These are phyloP conservation scores for Corvus cornix DNA, from an alignment of 2,113 vertebrate species.

Conservation along the genomic window DNA sequence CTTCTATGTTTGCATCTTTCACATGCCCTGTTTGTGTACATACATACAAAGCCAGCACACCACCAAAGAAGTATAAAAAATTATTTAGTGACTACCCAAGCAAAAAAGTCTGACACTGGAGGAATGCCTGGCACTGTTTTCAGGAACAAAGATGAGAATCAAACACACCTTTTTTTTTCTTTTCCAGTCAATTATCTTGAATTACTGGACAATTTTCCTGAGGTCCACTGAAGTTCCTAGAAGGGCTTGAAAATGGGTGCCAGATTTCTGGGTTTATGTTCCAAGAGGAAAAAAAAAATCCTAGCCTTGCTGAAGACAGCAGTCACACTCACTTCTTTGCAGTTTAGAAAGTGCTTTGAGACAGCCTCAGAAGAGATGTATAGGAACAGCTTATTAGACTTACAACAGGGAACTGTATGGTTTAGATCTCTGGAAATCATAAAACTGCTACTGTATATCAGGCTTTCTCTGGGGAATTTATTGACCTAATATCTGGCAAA, in stretches of 20 bases:
- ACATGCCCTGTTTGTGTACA: background rate
- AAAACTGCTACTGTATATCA: background rate
- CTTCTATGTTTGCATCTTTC: conserved; percentile 18
- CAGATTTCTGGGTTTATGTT: background rate
- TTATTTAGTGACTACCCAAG: background rate
- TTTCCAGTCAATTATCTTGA: background rate
- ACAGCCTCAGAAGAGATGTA: background rate
- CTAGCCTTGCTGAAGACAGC: background rate
- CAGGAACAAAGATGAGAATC: background rate
- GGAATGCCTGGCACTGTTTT: background rate
- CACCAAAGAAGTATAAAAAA: background rate
- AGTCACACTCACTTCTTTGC: background rate
- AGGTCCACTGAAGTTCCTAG: background rate
- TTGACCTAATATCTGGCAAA: background rate
- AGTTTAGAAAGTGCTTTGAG: background rate
- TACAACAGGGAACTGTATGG: background rate
- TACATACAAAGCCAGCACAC: background rate
- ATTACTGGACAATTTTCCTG: background rate
- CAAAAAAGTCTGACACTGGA: background rate
- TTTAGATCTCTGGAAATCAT: background rate
- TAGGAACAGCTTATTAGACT: background rate
- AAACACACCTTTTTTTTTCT: background rate
- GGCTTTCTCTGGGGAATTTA: background rate
- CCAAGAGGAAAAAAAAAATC: background rate
- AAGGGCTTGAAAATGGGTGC: background rate